These are phyloP conservation scores for Acrossocheilus fasciatus DNA, from an alignment of 2,797 vertebrate genomes.

Conservation along the genomic window DNA sequence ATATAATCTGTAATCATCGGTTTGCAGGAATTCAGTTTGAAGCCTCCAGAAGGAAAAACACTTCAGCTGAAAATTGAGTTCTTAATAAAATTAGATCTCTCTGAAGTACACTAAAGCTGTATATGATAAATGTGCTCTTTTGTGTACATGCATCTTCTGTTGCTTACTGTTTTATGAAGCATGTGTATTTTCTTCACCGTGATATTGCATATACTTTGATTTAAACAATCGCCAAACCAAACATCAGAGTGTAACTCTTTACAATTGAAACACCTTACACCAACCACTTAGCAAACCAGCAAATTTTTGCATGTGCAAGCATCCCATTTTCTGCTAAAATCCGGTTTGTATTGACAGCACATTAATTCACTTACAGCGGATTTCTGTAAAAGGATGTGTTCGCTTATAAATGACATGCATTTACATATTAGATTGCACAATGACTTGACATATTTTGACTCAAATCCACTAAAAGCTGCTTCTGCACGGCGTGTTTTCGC, in stretches of 20 bases:
- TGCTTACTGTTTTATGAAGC: not conserved
- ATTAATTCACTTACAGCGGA: constrained; percentile 21
- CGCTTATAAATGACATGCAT: constrained; percentile 13
- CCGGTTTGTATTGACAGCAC: not conserved
- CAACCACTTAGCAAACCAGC: not conserved
- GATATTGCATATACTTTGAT: not conserved
- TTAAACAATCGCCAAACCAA: not conserved
- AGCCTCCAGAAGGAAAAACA: constrained; percentile 16
- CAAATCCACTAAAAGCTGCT: not conserved
- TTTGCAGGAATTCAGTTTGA: constrained; percentile 29
- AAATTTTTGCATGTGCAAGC: not conserved
- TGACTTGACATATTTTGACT: constrained; percentile 21
- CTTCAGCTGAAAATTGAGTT: constrained; percentile 22
- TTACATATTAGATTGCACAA: constrained; percentile 25
- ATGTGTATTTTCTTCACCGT: too few relatives aligned
- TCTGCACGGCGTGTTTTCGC: not conserved
- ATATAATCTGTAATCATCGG: not conserved
- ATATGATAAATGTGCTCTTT: not conserved
- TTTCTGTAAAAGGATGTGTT: not conserved
- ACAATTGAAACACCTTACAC: not conserved
- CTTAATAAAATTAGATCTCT: constrained; percentile 14
- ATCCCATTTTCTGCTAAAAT: not conserved
- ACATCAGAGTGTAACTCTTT: not conserved
- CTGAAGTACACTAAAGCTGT: constrained; percentile 1
- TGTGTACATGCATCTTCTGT: not conserved